Conservation (phyloP, 2,113 vertebrate genomes). For the Propithecus coquereli region DNA sequence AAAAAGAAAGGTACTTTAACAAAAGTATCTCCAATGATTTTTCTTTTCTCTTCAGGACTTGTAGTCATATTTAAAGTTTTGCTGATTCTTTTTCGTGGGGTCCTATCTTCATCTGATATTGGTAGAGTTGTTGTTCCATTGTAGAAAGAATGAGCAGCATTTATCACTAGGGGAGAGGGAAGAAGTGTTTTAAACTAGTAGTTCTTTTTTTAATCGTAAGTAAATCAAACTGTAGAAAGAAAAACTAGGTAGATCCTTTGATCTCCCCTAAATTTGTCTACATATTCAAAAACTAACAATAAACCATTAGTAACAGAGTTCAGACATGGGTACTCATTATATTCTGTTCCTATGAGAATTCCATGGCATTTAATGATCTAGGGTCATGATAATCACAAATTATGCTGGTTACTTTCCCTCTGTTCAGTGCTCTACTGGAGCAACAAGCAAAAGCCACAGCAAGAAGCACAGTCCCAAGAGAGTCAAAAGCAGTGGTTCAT, state of each 20-base stretch:
- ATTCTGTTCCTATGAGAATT: background rate
- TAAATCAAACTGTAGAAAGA: slow-evolving; percentile 6
- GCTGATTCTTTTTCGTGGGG: slow-evolving; percentile 97
- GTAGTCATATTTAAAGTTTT: slow-evolving; percentile 99
- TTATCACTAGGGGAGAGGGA: slow-evolving; percentile 88
- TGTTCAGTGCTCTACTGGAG: background rate
- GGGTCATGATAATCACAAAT: background rate
- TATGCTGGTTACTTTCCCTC: background rate
- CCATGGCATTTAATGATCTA: background rate
- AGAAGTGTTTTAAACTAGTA: background rate
- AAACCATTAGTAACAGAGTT: background rate
- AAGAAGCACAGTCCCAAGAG: background rate
- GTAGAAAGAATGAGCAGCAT: slow-evolving; percentile 98
- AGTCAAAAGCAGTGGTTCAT: background rate
- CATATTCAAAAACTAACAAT: background rate
- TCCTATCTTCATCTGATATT: slow-evolving; percentile 98
- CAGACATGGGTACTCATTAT: background rate
- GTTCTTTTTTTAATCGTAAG: background rate
- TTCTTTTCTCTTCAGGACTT: slow-evolving; percentile 98
- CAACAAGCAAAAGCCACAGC: background rate
- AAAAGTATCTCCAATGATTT: slow-evolving; percentile 99
- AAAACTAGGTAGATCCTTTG: background rate
- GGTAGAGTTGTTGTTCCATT: slow-evolving; percentile 98
- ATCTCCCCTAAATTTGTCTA: background rate
- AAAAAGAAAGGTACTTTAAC: slow-evolving; percentile 88